Evolutionary conservation across 2,888 invertebrate species (phyloP), one percentile per base, ranked within the genome.

Genomic region (Gasteruption jaculator): DNA sequence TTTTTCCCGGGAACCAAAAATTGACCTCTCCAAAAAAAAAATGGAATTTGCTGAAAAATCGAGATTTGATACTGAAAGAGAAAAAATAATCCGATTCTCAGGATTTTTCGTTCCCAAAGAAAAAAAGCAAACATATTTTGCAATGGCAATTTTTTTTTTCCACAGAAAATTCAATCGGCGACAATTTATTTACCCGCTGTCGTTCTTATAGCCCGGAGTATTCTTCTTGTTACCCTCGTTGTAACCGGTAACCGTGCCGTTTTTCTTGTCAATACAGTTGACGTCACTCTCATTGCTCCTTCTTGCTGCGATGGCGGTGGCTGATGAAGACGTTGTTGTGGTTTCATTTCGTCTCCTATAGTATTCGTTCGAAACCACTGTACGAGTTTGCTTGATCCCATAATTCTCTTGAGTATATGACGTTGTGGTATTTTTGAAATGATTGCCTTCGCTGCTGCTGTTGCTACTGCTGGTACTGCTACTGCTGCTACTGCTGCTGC

Each of bases 151-250:
- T n/a, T n/a, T n/a, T n/a, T n/a, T n/a, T n/a, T n/a, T n/a, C n/a
- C n/a, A n/a, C n/a, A n/a, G n/a, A n/a, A n/a, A n/a, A n/a, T n/a
- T n/a, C n/a, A n/a, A n/a, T n/a, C n/a, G n/a, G n/a, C n/a, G n/a
- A n/a, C n/a, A n/a, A n/a, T n/a, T 14, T 21, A 39, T 54, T 52
- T 44, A 70, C 70, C 70, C 70, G 59, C 70, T 70, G 57, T 70
- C 70, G 54, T 70, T 70, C 49, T 70, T 70, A 49, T 70, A 70
- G 20, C 68, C 63, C 41, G 67, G 57, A 55, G 68, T 63, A 61
- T 70, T 68, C 54, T 69, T 69, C 53, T 68, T 69, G 63, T 65
- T 62, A 48, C 59, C 54, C 40, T 67, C 65, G 62, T 62, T 66
- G 64, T 67, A 66, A 59, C 57, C 52, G 61, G 65, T 49, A 61